Base-by-base conservation (phyloP, 2,888 invertebrate genomes). In the Meganola albula region DNA sequence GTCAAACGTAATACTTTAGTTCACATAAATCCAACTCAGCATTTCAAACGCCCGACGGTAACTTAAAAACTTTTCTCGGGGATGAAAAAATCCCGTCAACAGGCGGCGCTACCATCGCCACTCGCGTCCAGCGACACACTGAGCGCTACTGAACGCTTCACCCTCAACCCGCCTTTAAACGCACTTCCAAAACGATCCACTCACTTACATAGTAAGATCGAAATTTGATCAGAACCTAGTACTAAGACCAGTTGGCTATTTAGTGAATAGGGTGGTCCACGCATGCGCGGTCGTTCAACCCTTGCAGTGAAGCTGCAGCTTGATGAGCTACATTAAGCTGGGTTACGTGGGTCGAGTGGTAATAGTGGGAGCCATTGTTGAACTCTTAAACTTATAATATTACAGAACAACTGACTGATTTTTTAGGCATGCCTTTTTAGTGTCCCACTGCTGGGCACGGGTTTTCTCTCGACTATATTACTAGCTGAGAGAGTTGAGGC, bases 141-240 rank as follows among this genome's bases (percentile, higher is more conserved):
- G 74, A 56, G 60, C 38, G 40, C 44, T 41, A 79, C 78, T 80
- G 74, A 56, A 60, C 38, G 40, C 44, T 41, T 42, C 46, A 39
- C 42, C 45, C 53, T 54, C 48, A 62, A 46, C 44, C 51, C 45
- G 51, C 38, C 50, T 37, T 36, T 49, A 40, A 42, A 59, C 63
- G 53, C 65, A 63, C 60, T 57, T 58, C 54, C 60, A 66, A 79
- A 76, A 65, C 68, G 74, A 72, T 71, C 70, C 68, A 77, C 71
- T 73, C 61, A 52, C 74, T 72, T 76, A 80, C 77, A 75, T 71
- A 60, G 66, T 83, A 83, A 83, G 83, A 83, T 82, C 79, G 78
- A 83, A 82, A 75, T 83, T 84, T 79, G 80, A 78, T 78, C 77
- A 73, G 69, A 69, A 68, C 63, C n/a, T 71, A 69, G 70, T 67